These are phyloP conservation scores for Mesembrinibis cayennensis DNA, from an alignment of 2,113 vertebrate species.

Conservation along the genomic window DNA sequence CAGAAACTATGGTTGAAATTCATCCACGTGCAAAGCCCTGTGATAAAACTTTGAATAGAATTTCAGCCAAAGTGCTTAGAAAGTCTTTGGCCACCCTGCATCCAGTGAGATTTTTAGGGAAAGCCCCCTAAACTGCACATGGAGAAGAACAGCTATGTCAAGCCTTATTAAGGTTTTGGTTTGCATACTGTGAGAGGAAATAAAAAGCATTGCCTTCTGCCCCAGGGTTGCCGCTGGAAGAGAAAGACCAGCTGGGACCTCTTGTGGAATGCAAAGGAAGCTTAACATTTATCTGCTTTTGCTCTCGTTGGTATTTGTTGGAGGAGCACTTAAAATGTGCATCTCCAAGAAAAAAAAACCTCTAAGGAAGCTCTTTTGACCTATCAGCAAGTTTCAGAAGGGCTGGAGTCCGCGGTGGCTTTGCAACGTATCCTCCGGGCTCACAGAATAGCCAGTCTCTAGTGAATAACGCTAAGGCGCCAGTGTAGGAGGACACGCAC, in stretches of 20 bases:
- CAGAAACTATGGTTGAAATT: neutral
- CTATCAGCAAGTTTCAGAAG: neutral
- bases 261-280: constrained; percentile 61
- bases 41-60: neutral
- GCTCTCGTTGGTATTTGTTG: neutral
- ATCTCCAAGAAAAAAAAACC: neutral
- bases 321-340: neutral
- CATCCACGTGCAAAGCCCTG: neutral
- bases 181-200: constrained; percentile 22
- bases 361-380: neutral
- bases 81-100: neutral
- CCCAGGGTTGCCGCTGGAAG: constrained; percentile 32
- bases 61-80: neutral
- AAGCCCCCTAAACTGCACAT: neutral
- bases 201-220: constrained; percentile 31
- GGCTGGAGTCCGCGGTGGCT: neutral
- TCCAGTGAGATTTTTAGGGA: neutral
- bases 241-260: constrained; percentile 61
- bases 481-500: neutral
- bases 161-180: neutral
- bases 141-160: neutral
- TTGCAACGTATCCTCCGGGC: neutral
- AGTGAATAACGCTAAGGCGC: neutral
- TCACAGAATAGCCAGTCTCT: neutral
- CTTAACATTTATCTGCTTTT: constrained; percentile 44